These are phyloP conservation scores for Sus cebifrons DNA, from an alignment of 2,797 vertebrate species.

Conservation along the genomic window DNA sequence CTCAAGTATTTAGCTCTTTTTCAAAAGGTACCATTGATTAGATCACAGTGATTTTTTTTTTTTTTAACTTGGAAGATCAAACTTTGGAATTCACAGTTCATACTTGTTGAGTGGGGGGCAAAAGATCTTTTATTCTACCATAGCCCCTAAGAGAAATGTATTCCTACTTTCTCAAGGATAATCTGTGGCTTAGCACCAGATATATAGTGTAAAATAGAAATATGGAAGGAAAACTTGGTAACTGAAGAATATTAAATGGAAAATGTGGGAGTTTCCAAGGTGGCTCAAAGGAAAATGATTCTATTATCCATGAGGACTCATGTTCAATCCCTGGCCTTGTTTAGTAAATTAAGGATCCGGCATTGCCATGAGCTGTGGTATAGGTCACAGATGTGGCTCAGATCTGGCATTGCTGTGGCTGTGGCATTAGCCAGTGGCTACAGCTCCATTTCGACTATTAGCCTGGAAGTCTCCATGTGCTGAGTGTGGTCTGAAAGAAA, in stretches of 20 bases:
- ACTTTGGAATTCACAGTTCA: slow-evolving; percentile 27
- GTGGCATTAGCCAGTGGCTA: too few species aligned
- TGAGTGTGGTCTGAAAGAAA: too few species aligned
- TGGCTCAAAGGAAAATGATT: too few species aligned
- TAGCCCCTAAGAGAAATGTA: slow-evolving; percentile 1
- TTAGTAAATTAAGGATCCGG: too few species aligned
- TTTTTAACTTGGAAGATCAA: slow-evolving; percentile 1
- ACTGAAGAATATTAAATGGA: background rate
- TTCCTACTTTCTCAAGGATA: background rate
- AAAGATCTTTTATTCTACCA: background rate
- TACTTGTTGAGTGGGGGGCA: background rate
- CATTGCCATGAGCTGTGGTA: too few species aligned
- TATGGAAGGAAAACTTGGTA: background rate
- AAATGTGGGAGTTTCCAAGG: background rate
- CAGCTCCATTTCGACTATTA: too few species aligned
- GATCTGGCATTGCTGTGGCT: too few species aligned
- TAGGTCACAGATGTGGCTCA: too few species aligned
- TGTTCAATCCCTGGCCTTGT: too few species aligned
- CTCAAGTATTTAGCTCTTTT: slow-evolving; percentile 22
- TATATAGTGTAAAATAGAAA: background rate
- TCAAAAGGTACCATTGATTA: background rate
- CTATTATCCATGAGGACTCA: too few species aligned
- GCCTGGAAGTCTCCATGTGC: too few species aligned
- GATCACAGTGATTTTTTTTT: background rate
- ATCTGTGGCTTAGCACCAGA: background rate